Conservation (phyloP, 2,797 vertebrate species). For the Channallabes apus region DNA sequence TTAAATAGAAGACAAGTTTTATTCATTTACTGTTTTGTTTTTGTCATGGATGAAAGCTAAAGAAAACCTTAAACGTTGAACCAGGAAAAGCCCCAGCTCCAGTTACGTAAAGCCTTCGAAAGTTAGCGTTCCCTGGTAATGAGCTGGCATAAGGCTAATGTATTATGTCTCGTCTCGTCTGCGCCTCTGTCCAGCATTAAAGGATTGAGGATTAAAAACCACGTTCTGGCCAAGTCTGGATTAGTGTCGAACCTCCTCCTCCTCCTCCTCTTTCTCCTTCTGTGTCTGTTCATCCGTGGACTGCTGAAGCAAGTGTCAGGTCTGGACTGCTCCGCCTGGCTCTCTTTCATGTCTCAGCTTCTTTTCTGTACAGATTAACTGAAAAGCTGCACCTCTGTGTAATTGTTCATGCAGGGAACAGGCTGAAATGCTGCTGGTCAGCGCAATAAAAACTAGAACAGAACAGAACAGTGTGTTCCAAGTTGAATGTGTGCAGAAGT, state of each 20-base stretch:
- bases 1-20: not conserved
- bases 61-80: not conserved
- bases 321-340: slow-evolving; percentile 14
- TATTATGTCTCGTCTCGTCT: slow-evolving; percentile 45
- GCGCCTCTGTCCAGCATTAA: slow-evolving; percentile 32
- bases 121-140: slow-evolving; percentile 22
- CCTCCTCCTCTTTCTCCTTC: slow-evolving; percentile 31
- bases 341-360: slow-evolving; percentile 29
- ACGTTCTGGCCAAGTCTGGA: slow-evolving; percentile 36
- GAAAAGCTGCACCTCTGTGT: slow-evolving; percentile 41
- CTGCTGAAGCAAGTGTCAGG: slow-evolving; percentile 7
- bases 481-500: slow-evolving; percentile 5
- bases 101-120: slow-evolving; percentile 28
- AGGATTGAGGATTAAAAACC: slow-evolving; percentile 33
- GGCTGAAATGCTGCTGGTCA: slow-evolving; percentile 8
- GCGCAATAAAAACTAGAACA: slow-evolving; percentile 9
- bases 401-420: slow-evolving; percentile 23
- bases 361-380: slow-evolving; percentile 49
- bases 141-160: slow-evolving; percentile 35
- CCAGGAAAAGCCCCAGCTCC: slow-evolving; percentile 22
- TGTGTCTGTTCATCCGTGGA: slow-evolving; percentile 24
- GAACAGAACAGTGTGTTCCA: slow-evolving; percentile 23
- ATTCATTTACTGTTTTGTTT: too few species aligned
- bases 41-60: not conserved
- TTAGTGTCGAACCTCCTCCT: slow-evolving; percentile 39